Evolutionary conservation across 2,888 invertebrate genomes (phyloP), one percentile per base, ranked within the genome.

Genomic region (Dioctria rufipes): DNA sequence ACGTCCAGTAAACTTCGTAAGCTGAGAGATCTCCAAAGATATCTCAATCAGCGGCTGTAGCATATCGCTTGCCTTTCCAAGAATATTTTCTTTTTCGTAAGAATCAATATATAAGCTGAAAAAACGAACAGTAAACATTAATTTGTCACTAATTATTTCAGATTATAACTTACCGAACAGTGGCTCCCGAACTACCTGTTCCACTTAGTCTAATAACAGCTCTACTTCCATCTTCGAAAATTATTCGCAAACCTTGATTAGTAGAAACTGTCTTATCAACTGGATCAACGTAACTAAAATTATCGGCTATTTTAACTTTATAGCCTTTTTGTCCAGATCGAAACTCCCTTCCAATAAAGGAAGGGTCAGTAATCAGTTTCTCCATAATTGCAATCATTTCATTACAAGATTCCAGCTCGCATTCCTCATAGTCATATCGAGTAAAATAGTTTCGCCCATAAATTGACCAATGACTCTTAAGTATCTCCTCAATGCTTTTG

Each of bases 391-490:
- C 89, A 94, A 99, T 97, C 96, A 99, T 95, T 87, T 95, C 91
- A 87, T 95, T 95, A 84, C 98, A 97, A 0, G 94, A 94, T 4
- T 93, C 95, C 65, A 95, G 92, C 60, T 96, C 95, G 86, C 98
- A 97, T 86, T 98, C 96, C 89, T 99, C 99, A 90, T 99, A 99
- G 90, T 99, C 99, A 88, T 99, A 98, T 94, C 98, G 94, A 0
- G 98, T 97, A 86, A 98, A 99, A 88, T 98, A 99, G 87, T 99
- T 99, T 85, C 99, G 91, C 3, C 99, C 99, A 89, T 94, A 99
- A 84, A 91, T 91, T 4, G 90, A 90, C 99, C 99, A 99, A 88
- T 99, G 99, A 42, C 93, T 92, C 83, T 92, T 92, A 13, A 98
- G 90, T 80, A 98, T 93, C 40, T 95, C 93, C 86, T 97, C 94